Evolutionary conservation across 2,113 vertebrate genomes (phyloP), one percentile per base, ranked within the genome.

Genomic region (Pagrus major): DNA sequence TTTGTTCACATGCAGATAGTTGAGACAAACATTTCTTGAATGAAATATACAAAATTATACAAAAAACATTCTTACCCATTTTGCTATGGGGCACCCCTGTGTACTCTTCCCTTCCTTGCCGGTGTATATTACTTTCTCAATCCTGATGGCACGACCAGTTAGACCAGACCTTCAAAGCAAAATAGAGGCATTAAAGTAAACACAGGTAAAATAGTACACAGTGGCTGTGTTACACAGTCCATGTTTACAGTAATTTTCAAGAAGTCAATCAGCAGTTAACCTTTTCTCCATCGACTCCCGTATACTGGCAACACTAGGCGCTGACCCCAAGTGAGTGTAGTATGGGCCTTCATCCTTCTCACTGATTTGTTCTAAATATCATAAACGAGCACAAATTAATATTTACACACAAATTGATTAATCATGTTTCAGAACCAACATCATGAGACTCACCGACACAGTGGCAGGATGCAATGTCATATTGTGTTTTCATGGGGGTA

Each of bases 341-440:
- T 98, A 99, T 84, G 98, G 98, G 77, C 97, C 98, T 95, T 99
- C 98, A 91, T 99, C 98, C 95, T 98, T 99, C 93, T 98, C 98
- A 94, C 96, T 97, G 90, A 99, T 97, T 97, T 99, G 97, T 87
- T 99, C 98, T 99, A 93, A 71, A 73, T 55, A 63, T 23, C 65
- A 86, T 33, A 76, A 70, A 78, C 25, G 14, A 73, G 44, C 56
- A 39, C 2, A 31, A 18, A 66, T 86, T 69, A 85, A 46, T 63
- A 81, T 65, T 51, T 41, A 65, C n/a, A 73, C 5, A 33, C 2
- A 31, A 80, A 15, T 5, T 55, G 9, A 69, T 67, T 9, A 64
- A n/a, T 27, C 27, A 39, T 33, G 10, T 63, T 85, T 67, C 14
- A 66, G 20, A 37, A 55, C 9, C 7, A 63, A 76, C 20, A 35